phyloP scores from a whole-genome alignment of 2,888 invertebrate species.

The Trilocha varians region DNA sequence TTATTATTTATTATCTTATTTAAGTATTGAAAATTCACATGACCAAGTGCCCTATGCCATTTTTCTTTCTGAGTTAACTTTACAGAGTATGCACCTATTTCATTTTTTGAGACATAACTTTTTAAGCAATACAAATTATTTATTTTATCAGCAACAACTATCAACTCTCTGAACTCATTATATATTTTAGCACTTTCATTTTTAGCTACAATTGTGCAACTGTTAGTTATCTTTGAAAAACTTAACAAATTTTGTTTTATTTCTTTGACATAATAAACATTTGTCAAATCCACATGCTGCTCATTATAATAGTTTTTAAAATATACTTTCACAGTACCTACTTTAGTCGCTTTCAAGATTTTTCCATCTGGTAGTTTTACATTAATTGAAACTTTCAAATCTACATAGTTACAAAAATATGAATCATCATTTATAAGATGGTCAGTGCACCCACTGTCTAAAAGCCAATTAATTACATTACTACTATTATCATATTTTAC shows the following conservation, averaged over 20 bases:
- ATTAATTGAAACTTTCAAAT: constrained; percentile 9
- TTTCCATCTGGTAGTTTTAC: constrained; percentile 11
- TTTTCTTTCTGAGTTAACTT: too few relatives aligned
- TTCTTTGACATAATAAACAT: too few relatives aligned
- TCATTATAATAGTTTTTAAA: constrained; percentile 11
- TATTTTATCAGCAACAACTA: constrained; percentile 15
- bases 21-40: too few relatives aligned
- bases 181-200: constrained; percentile 16
- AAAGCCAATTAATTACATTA: constrained; percentile 15
- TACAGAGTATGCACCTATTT: too few relatives aligned
- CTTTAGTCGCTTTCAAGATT: constrained; percentile 10
- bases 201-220: too few relatives aligned
- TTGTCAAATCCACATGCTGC: constrained; percentile 11
- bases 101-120: constrained; percentile 8
- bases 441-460: constrained; percentile 18
- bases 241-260: constrained; percentile 18
- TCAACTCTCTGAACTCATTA: constrained; percentile 14
- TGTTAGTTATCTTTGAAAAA: constrained; percentile 17
- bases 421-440: constrained; percentile 14
- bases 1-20: too few relatives aligned
- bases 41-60: constrained; percentile 16
- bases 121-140: constrained; percentile 14
- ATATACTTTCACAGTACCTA: constrained; percentile 12
- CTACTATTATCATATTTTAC: constrained; percentile 9
- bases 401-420: constrained; percentile 10